A percentile compares a stretch with the other conserved stretches of the same genome.
phyloP scores from a whole-genome alignment of 2,113 vertebrate genomes.

The Prietella phreatophila region DNA sequence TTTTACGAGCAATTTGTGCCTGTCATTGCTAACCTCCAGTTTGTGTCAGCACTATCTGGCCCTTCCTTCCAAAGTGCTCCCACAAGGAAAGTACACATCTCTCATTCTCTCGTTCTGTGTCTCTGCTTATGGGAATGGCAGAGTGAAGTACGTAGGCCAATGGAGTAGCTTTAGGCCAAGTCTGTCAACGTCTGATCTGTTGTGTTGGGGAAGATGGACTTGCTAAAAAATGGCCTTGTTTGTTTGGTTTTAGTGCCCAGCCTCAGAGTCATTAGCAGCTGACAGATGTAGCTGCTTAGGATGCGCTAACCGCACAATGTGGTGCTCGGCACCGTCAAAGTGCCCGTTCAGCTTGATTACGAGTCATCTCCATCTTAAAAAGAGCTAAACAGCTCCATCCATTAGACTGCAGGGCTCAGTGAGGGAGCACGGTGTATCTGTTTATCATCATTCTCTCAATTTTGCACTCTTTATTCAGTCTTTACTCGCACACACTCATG shows the following conservation, averaged over 20 bases:
- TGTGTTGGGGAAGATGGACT: background rate
- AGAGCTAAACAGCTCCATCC: constrained; percentile 65
- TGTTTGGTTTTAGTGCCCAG: constrained; percentile 29
- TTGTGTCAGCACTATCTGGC: constrained; percentile 31
- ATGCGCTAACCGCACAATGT: constrained; percentile 56
- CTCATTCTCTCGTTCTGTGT: constrained; percentile 26
- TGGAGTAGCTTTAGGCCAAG: background rate
- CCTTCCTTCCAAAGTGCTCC: constrained; percentile 35
- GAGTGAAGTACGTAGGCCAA: background rate
- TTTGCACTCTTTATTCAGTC: constrained; percentile 5
- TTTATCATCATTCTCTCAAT: constrained; percentile 21
- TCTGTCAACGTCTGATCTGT: background rate
- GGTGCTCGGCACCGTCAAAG: constrained; percentile 48
- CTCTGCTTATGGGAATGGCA: constrained; percentile 35
- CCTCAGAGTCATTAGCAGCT: constrained; percentile 23
- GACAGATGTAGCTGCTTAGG: constrained; percentile 63
- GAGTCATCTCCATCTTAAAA: constrained; percentile 72
- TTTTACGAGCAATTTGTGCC: constrained; percentile 71
- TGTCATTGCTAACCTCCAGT: constrained; percentile 57
- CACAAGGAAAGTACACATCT: constrained; percentile 21
- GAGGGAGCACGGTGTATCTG: background rate
- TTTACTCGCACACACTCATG: constrained; percentile 4
- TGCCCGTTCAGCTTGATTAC: constrained; percentile 71
- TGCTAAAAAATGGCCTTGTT: constrained; percentile 10
- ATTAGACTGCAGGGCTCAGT: constrained; percentile 52